Evolutionary conservation across 2,113 vertebrate species (phyloP).

Genomic region (Corythoichthys intestinalis): DNA sequence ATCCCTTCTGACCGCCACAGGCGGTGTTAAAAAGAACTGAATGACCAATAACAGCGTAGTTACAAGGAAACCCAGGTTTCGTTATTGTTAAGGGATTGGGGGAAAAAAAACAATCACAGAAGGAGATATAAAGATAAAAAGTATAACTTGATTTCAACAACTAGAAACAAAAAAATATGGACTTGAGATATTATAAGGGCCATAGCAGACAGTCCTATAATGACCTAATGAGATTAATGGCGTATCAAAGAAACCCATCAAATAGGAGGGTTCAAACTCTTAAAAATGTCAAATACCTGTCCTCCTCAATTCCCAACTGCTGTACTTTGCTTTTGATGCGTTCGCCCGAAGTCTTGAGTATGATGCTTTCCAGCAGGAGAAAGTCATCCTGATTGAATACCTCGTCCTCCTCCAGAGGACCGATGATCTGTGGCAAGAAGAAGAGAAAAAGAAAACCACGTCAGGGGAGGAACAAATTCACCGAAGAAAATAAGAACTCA

Average conservation of each 20-base stretch:
- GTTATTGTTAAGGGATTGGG: too few species aligned
- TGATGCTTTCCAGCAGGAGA: slow-evolving; percentile 92
- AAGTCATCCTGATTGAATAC: slow-evolving; percentile 98
- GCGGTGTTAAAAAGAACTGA: too few species aligned
- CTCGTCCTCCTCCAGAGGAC: slow-evolving; percentile 84
- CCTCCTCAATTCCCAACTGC: slow-evolving; percentile 85
- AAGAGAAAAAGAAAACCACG: not conserved
- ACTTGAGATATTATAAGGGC: too few species aligned
- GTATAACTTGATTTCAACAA: too few species aligned
- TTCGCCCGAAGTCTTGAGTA: slow-evolving; percentile 92
- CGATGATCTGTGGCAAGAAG: slow-evolving; percentile 80
- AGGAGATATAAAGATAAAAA: too few species aligned
- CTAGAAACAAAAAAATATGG: too few species aligned
- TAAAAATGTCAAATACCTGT: slow-evolving; percentile 72
- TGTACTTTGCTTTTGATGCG: slow-evolving; percentile 90
- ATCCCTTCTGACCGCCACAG: too few species aligned
- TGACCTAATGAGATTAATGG: not conserved
- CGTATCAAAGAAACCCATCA: not conserved
- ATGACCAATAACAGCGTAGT: too few species aligned
- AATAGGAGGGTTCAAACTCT: not conserved
- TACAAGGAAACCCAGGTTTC: too few species aligned
- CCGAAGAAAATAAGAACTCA: slow-evolving; percentile 58
- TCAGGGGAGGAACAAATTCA: not conserved
- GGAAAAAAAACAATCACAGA: too few species aligned
- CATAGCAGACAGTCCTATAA: too few species aligned